Evolutionary conservation across 2,888 invertebrate species (phyloP).

Genomic region (Troglohyphantes excavatus): DNA sequence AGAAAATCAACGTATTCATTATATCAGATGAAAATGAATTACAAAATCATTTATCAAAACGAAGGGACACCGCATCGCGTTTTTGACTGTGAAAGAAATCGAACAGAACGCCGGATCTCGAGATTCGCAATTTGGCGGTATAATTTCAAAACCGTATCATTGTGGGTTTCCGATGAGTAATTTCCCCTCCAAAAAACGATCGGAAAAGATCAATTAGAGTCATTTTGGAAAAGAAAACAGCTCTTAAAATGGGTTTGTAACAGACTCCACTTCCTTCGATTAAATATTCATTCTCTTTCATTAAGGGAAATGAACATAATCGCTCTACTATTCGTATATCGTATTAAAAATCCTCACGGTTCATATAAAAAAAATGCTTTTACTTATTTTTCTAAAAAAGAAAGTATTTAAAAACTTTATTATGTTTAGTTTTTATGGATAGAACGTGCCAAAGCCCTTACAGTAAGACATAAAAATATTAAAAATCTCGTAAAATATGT

Average conservation of each 20-base stretch:
- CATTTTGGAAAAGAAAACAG: neutral
- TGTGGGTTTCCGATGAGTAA: neutral
- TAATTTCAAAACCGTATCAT: slow-evolving; percentile 9
- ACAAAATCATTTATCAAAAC: neutral
- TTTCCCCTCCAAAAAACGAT: neutral
- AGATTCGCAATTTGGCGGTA: neutral
- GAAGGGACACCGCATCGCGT: neutral
- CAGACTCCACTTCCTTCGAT: slow-evolving; percentile 28
- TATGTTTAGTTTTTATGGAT: no score
- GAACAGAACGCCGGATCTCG: neutral
- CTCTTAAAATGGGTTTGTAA: neutral
- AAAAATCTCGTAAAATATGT: no score
- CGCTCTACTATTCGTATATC: neutral
- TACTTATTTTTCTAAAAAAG: no score
- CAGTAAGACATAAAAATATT: no score
- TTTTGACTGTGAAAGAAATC: neutral
- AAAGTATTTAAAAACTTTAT: no score
- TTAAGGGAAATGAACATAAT: neutral
- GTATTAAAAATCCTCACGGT: no score
- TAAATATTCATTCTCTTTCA: slow-evolving; percentile 3
- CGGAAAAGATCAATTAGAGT: neutral
- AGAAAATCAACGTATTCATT: neutral
- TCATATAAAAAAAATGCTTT: no score
- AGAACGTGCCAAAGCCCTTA: no score
- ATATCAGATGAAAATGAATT: neutral